These are phyloP conservation scores for Rynchops niger DNA, from an alignment of 2,113 vertebrate genomes.

Conservation along the genomic window DNA sequence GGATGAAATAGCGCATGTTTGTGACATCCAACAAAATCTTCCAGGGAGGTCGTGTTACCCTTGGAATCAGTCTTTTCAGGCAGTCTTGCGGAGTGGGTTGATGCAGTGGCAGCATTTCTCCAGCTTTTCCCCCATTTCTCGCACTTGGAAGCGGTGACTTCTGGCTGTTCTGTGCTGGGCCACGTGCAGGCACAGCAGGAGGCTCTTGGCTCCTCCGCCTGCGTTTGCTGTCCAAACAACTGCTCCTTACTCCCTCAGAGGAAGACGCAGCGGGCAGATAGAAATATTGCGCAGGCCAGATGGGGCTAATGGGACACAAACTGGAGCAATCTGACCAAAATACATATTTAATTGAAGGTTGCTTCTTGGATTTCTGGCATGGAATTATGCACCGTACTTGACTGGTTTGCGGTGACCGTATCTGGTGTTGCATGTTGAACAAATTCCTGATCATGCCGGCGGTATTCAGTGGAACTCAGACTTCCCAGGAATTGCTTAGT, in stretches of 20 bases:
- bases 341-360: constrained; percentile 6
- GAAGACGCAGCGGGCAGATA: neutral
- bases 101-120: neutral
- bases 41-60: neutral
- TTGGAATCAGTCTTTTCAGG: neutral
- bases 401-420: neutral
- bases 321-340: constrained; percentile 5
- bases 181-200: constrained; percentile 46
- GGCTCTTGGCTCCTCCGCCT: constrained; percentile 21
- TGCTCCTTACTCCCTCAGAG: neutral
- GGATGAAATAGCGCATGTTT: neutral
- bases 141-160: constrained; percentile 1
- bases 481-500: neutral
- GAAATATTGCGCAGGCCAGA: constrained; percentile 28
- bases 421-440: neutral
- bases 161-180: constrained; percentile 22
- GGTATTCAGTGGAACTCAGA: neutral
- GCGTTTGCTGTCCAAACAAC: constrained; percentile 34
- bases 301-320: constrained; percentile 36
- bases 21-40: neutral
- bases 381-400: neutral
- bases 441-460: neutral
- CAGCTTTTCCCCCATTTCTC: neutral
- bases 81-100: neutral
- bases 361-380: constrained; percentile 5